These are phyloP conservation scores for Fragariocoptes setiger DNA, from an alignment of 1,140 invertebrate genomes.

Conservation along the genomic window DNA sequence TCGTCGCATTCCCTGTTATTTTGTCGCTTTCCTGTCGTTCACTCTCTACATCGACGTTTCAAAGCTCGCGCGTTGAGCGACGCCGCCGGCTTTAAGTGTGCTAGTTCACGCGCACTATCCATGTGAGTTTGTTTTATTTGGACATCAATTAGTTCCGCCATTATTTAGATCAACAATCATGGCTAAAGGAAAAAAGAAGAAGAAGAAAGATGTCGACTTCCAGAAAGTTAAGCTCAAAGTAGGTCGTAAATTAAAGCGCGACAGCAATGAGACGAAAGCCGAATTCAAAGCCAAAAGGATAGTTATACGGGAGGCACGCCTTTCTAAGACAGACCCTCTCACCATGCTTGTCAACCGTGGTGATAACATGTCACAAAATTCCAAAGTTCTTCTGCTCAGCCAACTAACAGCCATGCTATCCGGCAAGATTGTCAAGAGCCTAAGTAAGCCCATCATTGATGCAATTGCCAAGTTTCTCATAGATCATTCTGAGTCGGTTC, in stretches of 20 bases:
- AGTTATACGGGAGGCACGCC: slow-evolving; percentile 20
- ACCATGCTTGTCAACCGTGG: background rate
- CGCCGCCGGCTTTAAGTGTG: too few relatives aligned
- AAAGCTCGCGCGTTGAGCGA: too few relatives aligned
- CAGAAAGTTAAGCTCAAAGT: slow-evolving; percentile 22
- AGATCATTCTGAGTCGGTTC: background rate
- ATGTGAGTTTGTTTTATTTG: too few relatives aligned
- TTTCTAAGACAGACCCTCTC: background rate
- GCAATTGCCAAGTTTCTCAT: background rate
- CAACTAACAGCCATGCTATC: background rate
- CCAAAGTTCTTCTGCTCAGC: background rate
- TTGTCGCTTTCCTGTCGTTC: too few relatives aligned
- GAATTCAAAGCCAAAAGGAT: slow-evolving; percentile 62
- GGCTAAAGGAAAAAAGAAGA: slow-evolving; percentile 3
- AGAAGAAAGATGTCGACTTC: slow-evolving; percentile 13
- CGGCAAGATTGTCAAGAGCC: background rate
- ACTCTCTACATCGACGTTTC: too few relatives aligned
- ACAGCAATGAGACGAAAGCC: slow-evolving; percentile 45
- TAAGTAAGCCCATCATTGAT: background rate
- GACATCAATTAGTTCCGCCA: too few relatives aligned
- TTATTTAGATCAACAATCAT: too few relatives aligned
- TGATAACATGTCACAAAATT: background rate
- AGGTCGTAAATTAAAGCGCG: slow-evolving; percentile 25
- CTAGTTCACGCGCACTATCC: too few relatives aligned
- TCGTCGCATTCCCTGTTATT: too few relatives aligned